These are phyloP conservation scores for Neotoma lepida DNA, from an alignment of 2,113 vertebrate species.

Conservation along the genomic window DNA sequence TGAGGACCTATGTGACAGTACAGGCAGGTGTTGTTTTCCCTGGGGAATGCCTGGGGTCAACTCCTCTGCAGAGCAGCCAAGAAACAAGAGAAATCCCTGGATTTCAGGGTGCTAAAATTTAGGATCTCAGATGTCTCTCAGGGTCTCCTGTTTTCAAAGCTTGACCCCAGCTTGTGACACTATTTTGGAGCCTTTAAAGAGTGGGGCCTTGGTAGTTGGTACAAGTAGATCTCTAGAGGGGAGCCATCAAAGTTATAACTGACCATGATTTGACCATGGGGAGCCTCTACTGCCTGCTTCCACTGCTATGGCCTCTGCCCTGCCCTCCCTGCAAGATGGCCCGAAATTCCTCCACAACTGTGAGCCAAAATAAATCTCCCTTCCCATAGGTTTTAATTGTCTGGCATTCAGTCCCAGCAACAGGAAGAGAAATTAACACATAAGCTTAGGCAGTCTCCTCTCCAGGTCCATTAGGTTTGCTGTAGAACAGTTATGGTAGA, in stretches of 20 bases:
- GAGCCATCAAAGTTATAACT: background rate
- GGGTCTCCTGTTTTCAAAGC: background rate
- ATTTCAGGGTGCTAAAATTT: background rate
- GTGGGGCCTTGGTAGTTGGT: background rate
- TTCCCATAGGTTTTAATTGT: too few relatives aligned
- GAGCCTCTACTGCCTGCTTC: too few relatives aligned
- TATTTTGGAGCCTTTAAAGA: background rate
- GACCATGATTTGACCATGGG: background rate
- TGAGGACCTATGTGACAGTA: background rate
- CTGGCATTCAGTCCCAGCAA: too few relatives aligned
- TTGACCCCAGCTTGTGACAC: background rate
- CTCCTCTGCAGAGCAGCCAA: background rate
- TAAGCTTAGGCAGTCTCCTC: background rate
- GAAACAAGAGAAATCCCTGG: background rate
- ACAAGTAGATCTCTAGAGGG: too few relatives aligned
- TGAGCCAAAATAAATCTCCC: background rate
- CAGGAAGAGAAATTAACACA: too few relatives aligned
- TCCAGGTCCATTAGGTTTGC: background rate
- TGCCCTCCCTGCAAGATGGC: background rate
- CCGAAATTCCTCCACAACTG: background rate
- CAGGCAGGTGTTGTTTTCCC: background rate
- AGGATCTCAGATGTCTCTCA: too few relatives aligned
- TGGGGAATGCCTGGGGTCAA: background rate
- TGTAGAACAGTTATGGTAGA: background rate
- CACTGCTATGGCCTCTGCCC: background rate